Evolutionary conservation across 2,888 invertebrate species (phyloP), one percentile per base, ranked within the genome.

Genomic region (Nephrocerus scutellatus): DNA sequence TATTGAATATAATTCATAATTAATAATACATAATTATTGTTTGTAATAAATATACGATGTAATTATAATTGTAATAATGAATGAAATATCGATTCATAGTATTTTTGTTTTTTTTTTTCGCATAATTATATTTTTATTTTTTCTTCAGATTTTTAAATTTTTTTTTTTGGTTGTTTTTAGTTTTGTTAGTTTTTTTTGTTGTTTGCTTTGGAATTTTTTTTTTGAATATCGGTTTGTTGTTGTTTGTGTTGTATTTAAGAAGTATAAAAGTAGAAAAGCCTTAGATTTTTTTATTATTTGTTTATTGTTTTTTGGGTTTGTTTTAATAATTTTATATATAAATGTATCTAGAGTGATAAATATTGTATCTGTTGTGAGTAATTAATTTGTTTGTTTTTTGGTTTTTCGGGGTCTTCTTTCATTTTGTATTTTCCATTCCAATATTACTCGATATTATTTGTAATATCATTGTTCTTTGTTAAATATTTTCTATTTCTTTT

Each of bases 191-290:
- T 10, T 6, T 29, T 29, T 29, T 29, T 29, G 28, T 12, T 29
- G 14, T 29, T 30, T 30, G n/a, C 2, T 30, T 8, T 30, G n/a
- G 16, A n/a, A n/a, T n/a, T 8, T 26, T 13, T 29, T 29, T 12
- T 29, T 14, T 29, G 18, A n/a, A n/a, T n/a, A n/a, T n/a, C n/a
- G n/a, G n/a, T 6, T 29, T 29, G 7, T 15, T 29, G 18, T 29
- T 10, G 6, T 29, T 29, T 29, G 15, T 29, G 28, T 12, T 29
- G 14, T 29, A 19, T 30, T 2, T 30, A 6, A 19, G n/a, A 12
- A n/a, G 44, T 48, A 48, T 46, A 48, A 48, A 48, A 48, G 48
- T 48, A 48, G 43, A 48, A 48, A 48, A 48, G 48, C 48, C 43
- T 43, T 46, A 43, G 42, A 43, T 25, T 41, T 36, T 43, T 44